Percentiles rank a stretch among this genome's conserved stretches.
Conservation (phyloP, 2,113 vertebrate genomes). For the Eubucco bourcierii region DNA sequence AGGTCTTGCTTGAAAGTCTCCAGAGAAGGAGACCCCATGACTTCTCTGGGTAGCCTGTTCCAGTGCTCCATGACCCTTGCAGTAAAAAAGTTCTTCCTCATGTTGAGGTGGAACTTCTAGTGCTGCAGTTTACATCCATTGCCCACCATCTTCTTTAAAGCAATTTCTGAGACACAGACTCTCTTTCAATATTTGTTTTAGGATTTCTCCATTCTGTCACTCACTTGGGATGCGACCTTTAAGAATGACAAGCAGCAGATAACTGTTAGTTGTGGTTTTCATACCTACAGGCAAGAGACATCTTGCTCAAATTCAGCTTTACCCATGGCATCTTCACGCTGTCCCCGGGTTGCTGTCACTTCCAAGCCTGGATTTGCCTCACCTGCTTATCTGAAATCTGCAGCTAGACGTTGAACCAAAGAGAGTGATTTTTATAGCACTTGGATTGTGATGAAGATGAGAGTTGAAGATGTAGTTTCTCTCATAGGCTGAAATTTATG, state of each 20-base stretch:
- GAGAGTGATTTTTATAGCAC: neutral
- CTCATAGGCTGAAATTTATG: neutral
- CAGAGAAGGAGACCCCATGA: no score
- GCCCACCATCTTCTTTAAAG: neutral
- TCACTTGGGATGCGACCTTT: neutral
- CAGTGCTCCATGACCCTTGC: no score
- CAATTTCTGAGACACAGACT: neutral
- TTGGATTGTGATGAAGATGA: neutral
- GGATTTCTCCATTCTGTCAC: neutral
- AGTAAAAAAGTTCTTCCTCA: no score
- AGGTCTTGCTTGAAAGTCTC: no score
- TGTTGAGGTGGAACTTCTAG: no score
- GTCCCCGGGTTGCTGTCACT: neutral
- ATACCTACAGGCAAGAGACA: neutral
- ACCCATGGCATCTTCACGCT: fast-evolving
- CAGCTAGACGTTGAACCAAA: neutral
- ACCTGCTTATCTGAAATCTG: neutral
- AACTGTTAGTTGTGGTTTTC: neutral
- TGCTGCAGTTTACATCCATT: no score
- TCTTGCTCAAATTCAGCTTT: neutral
- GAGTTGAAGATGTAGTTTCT: neutral
- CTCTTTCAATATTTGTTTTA: neutral
- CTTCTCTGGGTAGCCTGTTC: no score
- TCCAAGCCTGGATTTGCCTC: neutral
- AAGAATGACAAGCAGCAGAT: neutral